These are phyloP conservation scores for Lasioglossum pauxillum DNA, from an alignment of 2,888 invertebrate genomes.

Conservation along the genomic window DNA sequence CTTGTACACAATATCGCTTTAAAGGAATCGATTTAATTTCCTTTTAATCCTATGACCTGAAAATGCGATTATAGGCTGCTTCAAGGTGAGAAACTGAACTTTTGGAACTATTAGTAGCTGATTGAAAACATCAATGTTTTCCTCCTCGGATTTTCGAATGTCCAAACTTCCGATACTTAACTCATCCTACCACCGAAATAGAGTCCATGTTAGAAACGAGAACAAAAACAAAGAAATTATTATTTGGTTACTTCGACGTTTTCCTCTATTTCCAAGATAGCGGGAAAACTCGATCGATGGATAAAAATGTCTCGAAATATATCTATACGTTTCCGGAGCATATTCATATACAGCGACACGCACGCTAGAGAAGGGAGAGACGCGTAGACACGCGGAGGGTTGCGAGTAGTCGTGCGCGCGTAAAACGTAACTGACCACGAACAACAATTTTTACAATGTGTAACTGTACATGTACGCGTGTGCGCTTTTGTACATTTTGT, in stretches of 20 bases:
- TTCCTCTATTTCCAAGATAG: neutral
- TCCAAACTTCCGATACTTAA: neutral
- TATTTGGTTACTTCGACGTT: neutral
- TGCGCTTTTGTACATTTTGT: slow-evolving; percentile 20
- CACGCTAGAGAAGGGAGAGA: neutral
- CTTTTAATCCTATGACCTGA: neutral
- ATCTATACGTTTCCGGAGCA: neutral
- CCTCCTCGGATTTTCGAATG: neutral
- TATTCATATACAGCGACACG: neutral
- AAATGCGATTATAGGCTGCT: too few species aligned
- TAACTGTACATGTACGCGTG: neutral
- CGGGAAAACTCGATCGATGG: neutral
- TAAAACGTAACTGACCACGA: slow-evolving; percentile 21
- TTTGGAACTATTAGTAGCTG: neutral
- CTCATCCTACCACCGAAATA: too few species aligned
- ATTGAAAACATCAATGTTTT: neutral
- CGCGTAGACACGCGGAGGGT: slow-evolving; percentile 10
- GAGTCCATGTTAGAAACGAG: neutral
- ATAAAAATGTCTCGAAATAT: neutral
- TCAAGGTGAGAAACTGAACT: too few species aligned
- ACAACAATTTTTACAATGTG: neutral
- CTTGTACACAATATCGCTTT: too few species aligned
- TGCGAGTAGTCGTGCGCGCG: slow-evolving; percentile 1
- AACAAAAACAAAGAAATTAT: neutral
- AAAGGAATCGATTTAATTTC: neutral